Evolutionary conservation across 1,140 invertebrate genomes (phyloP).

Genomic region (Ridgeia piscesae): DNA sequence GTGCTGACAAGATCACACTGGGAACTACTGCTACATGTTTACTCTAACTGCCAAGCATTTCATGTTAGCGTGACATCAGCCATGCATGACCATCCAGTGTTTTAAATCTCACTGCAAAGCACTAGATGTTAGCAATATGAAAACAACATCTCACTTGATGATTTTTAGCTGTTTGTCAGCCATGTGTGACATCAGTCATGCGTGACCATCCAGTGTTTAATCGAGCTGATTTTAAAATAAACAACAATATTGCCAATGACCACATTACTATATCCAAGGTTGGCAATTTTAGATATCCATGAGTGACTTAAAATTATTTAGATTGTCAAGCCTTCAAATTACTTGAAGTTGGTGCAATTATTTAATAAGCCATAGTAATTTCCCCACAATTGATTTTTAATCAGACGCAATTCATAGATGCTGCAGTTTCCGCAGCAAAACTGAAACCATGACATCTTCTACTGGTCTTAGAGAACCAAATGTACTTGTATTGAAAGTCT

Average conservation of each 20-base stretch:
- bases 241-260: neutral
- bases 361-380: neutral
- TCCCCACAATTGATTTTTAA: neutral
- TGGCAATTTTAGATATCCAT: neutral
- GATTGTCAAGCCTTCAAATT: too few species aligned
- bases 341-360: neutral
- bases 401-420: neutral
- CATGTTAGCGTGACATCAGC: too few species aligned
- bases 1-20: neutral
- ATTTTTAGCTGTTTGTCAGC: neutral
- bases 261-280: neutral
- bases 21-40: neutral
- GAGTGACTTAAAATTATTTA: neutral
- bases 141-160: neutral
- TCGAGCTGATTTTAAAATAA: neutral
- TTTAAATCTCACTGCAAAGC: too few species aligned
- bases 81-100: too few species aligned
- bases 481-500: neutral
- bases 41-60: neutral
- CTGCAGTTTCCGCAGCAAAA: neutral
- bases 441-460: too few species aligned
- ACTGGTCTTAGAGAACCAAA: too few species aligned
- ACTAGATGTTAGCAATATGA: neutral
- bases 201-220: neutral
- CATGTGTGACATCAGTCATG: neutral